phyloP scores from a whole-genome alignment of 2,113 vertebrate species.

The Lampris megalopsis region DNA sequence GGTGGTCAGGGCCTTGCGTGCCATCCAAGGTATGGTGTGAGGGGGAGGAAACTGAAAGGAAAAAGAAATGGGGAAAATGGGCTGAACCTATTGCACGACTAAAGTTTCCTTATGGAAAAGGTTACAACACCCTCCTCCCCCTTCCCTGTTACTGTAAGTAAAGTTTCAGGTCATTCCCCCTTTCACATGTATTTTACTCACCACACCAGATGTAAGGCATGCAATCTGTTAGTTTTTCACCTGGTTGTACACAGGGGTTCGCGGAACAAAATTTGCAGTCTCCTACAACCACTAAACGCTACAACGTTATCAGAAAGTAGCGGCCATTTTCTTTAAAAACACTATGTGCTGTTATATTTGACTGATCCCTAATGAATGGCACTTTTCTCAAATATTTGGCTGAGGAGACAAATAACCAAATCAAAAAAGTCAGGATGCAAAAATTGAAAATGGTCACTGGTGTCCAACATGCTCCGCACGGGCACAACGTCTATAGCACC shows the following conservation, averaged over 20 bases:
- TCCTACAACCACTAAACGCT: slow-evolving; percentile 3
- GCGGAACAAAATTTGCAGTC: background rate
- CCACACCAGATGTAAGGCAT: slow-evolving; percentile 54
- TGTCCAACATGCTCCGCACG: background rate
- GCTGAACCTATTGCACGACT: slow-evolving; percentile 54
- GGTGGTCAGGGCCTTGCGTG: slow-evolving; percentile 74
- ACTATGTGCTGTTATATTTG: background rate
- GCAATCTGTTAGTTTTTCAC: slow-evolving; percentile 54
- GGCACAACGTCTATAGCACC: slow-evolving; percentile 69
- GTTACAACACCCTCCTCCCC: slow-evolving; percentile 49
- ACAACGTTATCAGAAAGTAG: slow-evolving; percentile 1
- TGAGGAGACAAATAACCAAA: slow-evolving; percentile 33
- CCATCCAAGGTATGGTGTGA: slow-evolving; percentile 63
- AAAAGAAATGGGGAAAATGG: slow-evolving; percentile 55
- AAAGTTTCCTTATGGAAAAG: slow-evolving; percentile 68
- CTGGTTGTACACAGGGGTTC: slow-evolving; percentile 37
- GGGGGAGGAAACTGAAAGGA: slow-evolving; percentile 36
- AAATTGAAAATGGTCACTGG: slow-evolving; percentile 13
- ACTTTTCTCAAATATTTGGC: slow-evolving; percentile 16
- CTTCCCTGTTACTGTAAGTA: slow-evolving; percentile 38
- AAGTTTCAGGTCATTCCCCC: slow-evolving; percentile 52
- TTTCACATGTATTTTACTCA: slow-evolving; percentile 53
- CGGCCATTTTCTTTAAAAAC: background rate
- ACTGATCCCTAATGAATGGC: slow-evolving; percentile 7
- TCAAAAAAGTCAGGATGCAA: slow-evolving; percentile 20